Evolutionary conservation across 2,797 vertebrate genomes (phyloP).

Genomic region (Aulostomus chinensis): DNA sequence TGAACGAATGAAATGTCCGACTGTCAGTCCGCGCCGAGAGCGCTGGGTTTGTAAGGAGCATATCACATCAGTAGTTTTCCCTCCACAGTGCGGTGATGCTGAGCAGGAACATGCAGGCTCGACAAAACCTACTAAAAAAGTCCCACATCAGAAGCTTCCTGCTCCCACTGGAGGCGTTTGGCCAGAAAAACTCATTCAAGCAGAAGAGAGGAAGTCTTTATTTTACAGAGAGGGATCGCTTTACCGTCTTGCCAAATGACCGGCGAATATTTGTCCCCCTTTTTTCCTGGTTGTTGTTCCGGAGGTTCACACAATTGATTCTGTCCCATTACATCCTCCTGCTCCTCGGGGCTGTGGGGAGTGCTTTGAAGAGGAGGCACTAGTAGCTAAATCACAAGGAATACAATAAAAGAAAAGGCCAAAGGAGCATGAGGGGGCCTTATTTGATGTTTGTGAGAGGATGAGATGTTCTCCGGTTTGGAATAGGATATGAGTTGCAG

Average conservation of each 20-base stretch:
- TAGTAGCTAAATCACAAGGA: slow-evolving; percentile 46
- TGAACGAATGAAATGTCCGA: too few relatives aligned
- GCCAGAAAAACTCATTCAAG: slow-evolving; percentile 19
- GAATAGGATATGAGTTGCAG: slow-evolving; percentile 21
- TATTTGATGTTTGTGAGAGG: slow-evolving; percentile 40
- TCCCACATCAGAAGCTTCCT: slow-evolving; percentile 18
- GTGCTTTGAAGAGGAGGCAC: slow-evolving; percentile 51
- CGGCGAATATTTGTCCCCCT: slow-evolving; percentile 2
- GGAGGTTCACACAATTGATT: slow-evolving; percentile 45
- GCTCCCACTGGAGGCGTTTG: slow-evolving; percentile 15
- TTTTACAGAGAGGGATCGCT: slow-evolving; percentile 22
- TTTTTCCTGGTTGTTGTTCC: slow-evolving; percentile 36
- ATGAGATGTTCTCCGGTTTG: too few relatives aligned
- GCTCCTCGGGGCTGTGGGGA: slow-evolving; percentile 30
- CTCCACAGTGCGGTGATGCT: too few relatives aligned
- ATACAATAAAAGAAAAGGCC: slow-evolving; percentile 36
- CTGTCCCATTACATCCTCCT: slow-evolving; percentile 36
- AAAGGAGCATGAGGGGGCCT: slow-evolving; percentile 25
- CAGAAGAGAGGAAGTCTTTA: slow-evolving; percentile 35
- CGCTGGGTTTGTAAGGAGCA: too few relatives aligned
- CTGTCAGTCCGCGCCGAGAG: too few relatives aligned
- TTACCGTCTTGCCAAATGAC: slow-evolving; percentile 20
- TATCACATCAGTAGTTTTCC: too few relatives aligned
- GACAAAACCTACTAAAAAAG: slow-evolving; percentile 14
- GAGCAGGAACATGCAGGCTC: slow-evolving; percentile 15